Percentiles rank a stretch among this genome's conserved stretches.
These are phyloP conservation scores for Synanthedon andrenaeformis DNA, from an alignment of 2,888 invertebrate species.

Conservation along the genomic window DNA sequence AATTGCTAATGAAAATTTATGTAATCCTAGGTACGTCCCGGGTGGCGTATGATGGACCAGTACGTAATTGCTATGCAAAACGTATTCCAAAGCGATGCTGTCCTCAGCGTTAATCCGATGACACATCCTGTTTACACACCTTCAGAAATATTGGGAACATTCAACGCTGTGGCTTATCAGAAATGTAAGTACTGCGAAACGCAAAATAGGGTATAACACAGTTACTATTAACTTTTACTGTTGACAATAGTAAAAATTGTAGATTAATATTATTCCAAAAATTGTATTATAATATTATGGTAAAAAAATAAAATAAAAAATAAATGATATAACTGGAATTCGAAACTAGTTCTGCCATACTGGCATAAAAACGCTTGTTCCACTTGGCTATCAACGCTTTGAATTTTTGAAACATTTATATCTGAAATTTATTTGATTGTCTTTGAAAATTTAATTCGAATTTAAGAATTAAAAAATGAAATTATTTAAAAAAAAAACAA, in stretches of 20 bases:
- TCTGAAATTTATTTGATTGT: too few species aligned
- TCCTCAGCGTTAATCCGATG: slow-evolving; percentile 63
- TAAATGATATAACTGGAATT: too few species aligned
- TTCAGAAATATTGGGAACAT: slow-evolving; percentile 58
- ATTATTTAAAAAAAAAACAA: too few species aligned
- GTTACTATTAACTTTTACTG: not conserved
- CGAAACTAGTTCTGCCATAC: too few species aligned
- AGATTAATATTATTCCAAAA: too few species aligned
- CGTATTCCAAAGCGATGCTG: slow-evolving; percentile 55
- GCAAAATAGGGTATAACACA: not conserved
- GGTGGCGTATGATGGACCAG: slow-evolving; percentile 68
- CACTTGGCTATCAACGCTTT: too few species aligned
- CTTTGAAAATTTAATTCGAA: too few species aligned
- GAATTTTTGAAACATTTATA: too few species aligned
- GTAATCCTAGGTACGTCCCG: slow-evolving; percentile 55
- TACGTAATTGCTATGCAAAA: slow-evolving; percentile 61
- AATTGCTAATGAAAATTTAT: not conserved
- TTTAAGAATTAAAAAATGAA: too few species aligned
- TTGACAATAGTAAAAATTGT: not conserved
- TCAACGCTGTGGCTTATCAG: slow-evolving; percentile 73
- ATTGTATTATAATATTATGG: too few species aligned
- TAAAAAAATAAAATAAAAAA: too few species aligned
- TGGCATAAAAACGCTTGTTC: too few species aligned
- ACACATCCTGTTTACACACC: slow-evolving; percentile 62
- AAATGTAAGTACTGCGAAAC: slow-evolving; percentile 60